These are phyloP conservation scores for Phyllotis vaccarum DNA, from an alignment of 2,797 vertebrate species.

Conservation along the genomic window DNA sequence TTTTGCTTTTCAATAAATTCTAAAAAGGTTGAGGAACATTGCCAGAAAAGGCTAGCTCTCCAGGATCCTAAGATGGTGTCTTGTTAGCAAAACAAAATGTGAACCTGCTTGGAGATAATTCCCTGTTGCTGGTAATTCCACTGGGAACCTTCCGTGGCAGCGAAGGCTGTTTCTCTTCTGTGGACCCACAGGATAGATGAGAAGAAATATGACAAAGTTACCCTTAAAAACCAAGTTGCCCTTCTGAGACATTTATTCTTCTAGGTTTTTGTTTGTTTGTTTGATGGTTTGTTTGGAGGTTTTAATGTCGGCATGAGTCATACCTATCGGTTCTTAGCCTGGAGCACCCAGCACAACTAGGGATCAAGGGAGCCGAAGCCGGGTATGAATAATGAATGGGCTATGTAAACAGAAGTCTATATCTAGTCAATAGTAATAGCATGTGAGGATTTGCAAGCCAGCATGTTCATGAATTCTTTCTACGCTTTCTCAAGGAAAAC, in stretches of 20 bases:
- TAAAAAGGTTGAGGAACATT: conserved; percentile 39
- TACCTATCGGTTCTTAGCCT: conserved; percentile 68
- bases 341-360: conserved; percentile 47
- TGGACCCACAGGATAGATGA: neutral
- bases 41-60: conserved; percentile 57
- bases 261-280: conserved; percentile 32
- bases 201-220: conserved; percentile 63
- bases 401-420: conserved; percentile 58
- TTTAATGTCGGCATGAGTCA: conserved; percentile 68
- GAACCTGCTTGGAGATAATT: conserved; percentile 70
- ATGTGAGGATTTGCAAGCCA: conserved; percentile 29
- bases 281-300: neutral
- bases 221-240: conserved; percentile 18
- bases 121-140: conserved; percentile 63
- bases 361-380: conserved; percentile 58
- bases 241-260: conserved; percentile 28
- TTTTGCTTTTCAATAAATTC: conserved; percentile 75
- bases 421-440: conserved; percentile 48
- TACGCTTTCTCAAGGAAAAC: conserved; percentile 74
- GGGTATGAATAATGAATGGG: conserved; percentile 74
- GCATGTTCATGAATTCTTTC: conserved; percentile 73
- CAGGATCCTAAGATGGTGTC: conserved; percentile 65
- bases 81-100: conserved; percentile 81
- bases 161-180: conserved; percentile 29
- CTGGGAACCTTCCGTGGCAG: conserved; percentile 33